phyloP scores from a whole-genome alignment of 2,888 invertebrate species.

The Pristionchus exspectatus region DNA sequence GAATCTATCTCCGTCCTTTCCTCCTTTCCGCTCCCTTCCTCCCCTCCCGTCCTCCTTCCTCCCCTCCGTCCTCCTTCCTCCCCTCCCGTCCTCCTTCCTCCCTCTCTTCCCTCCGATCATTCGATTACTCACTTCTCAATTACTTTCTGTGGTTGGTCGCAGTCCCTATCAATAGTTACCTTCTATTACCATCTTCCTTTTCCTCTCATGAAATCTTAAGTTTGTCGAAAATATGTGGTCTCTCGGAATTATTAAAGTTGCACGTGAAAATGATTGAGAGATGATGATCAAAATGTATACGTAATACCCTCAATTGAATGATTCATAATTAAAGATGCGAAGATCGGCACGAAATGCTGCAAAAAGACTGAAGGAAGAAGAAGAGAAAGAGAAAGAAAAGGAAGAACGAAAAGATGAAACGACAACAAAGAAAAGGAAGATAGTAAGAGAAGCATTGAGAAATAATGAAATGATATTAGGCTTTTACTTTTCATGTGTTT shows the following conservation, averaged over 20 bases:
- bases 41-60: neutral
- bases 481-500: too few species aligned
- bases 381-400: constrained; percentile 22
- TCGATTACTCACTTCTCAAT: constrained; percentile 16
- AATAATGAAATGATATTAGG: neutral
- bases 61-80: neutral
- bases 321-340: neutral
- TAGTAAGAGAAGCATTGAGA: neutral
- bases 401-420: neutral
- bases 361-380: constrained; percentile 1
- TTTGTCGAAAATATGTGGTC: too few species aligned
- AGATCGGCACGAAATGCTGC: constrained; percentile 36
- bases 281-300: neutral
- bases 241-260: too few species aligned
- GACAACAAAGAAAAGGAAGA: neutral
- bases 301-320: neutral
- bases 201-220: neutral
- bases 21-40: neutral
- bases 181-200: neutral
- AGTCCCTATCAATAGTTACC: neutral
- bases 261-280: too few species aligned
- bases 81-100: neutral
- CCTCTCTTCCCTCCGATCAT: neutral
- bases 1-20: neutral
- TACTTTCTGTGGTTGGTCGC: neutral